Base-by-base conservation (phyloP, 1,140 invertebrate species). In the Meloidogyne hapla region DNA sequence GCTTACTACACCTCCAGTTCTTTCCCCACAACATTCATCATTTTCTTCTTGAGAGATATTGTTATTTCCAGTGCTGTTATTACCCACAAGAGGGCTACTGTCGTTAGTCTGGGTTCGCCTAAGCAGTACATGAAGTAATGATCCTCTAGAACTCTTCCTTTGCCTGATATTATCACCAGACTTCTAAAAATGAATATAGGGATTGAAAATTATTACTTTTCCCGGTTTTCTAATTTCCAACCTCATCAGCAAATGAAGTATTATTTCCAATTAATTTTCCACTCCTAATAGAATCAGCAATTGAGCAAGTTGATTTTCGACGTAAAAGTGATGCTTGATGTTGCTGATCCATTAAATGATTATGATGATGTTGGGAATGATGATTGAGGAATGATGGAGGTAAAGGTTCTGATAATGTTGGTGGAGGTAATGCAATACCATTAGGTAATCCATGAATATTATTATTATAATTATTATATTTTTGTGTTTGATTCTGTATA, bases 251-350 rank as follows among this genome's bases (percentile, higher is more conserved):
- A 18, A 56, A 56, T 0, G 48, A 56, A n/a, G 18, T 56, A 56
- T 56, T 56, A 56, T 56, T 56, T 56, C 18, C 18, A n/a, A 56
- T 56, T n/a, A 56, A n/a, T 56, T 56, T 56, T 8, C 48, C 48
- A 56, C 48, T 56, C 4, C 48, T 18, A 6, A 56, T 56, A n/a
- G 65, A 42, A 67, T 33, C 71, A 25, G 71, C 71, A 38, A 73
- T 63, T 15, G 71, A 73, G 56, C 71, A 73, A n/a, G 56, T 64
- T 38, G 71, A 73, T 40, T 73, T 73, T 38, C 71, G 45, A 25
- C 71, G 71, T 33, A 73, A 64, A 4, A 33, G 42, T 4, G 48
- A 56, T 25, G 33, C 13, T 40, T 26, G 56, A 25, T 23, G 12
- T 4, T 69, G 69, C 38, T 56, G 48, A 56, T 56, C 48, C 3